These are phyloP conservation scores for Scomber scombrus DNA, from an alignment of 2,113 vertebrate species.

Conservation along the genomic window DNA sequence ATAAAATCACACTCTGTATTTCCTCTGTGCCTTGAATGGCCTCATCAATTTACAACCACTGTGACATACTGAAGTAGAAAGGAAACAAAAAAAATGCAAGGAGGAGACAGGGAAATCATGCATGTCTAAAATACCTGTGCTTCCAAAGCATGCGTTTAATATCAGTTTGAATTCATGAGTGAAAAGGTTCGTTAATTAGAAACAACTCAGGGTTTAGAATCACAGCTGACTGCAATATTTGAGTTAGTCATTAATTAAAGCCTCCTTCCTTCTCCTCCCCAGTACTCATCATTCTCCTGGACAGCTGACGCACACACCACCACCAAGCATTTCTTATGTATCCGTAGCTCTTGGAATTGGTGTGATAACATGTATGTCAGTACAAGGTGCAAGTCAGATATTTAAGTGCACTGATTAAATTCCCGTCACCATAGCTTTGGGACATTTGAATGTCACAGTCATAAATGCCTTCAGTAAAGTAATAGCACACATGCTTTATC, in stretches of 20 bases:
- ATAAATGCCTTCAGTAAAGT: conserved; percentile 35
- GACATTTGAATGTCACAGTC: conserved; percentile 16
- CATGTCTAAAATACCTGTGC: conserved; percentile 80
- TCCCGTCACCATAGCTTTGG: background rate
- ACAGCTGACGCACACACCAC: conserved; percentile 44
- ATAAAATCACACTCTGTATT: conserved; percentile 96
- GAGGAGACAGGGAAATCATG: conserved; percentile 71
- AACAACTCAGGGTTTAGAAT: conserved; percentile 86
- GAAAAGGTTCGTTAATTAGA: conserved; percentile 82
- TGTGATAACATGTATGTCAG: conserved; percentile 31
- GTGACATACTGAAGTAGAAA: conserved; percentile 77
- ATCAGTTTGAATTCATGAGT: conserved; percentile 67
- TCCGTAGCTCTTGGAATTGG: conserved; percentile 15
- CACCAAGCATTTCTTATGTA: conserved; percentile 23
- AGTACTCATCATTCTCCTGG: conserved; percentile 36
- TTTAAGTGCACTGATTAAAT: conserved; percentile 13
- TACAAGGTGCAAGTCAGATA: conserved; percentile 56
- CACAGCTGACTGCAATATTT: conserved; percentile 75
- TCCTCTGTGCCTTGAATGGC: conserved; percentile 86
- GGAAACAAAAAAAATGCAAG: conserved; percentile 11
- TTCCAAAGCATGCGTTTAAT: conserved; percentile 79
- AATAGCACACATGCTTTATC: conserved; percentile 19
- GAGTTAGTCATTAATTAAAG: conserved; percentile 63
- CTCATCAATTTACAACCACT: conserved; percentile 87
- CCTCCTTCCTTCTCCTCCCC: conserved; percentile 51